Percentiles rank a stretch among this genome's conserved stretches.
Evolutionary conservation across 2,888 invertebrate species (phyloP).

Genomic region (Eupeodes latifasciatus): DNA sequence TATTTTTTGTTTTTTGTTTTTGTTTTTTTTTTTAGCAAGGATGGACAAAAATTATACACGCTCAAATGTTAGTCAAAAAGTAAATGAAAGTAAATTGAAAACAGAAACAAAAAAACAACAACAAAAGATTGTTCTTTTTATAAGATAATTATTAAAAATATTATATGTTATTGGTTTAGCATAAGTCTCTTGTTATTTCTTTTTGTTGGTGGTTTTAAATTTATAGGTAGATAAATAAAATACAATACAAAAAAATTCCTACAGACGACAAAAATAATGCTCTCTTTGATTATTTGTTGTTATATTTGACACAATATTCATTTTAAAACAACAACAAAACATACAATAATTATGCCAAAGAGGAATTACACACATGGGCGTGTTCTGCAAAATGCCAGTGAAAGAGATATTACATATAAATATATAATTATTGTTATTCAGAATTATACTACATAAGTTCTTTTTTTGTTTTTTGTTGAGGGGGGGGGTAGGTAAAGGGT

Average conservation of each 20-base stretch:
- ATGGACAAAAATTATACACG: conserved; percentile 74
- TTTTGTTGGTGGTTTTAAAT: conserved; percentile 16
- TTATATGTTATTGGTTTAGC: conserved; percentile 1
- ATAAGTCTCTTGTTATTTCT: conserved; percentile 40
- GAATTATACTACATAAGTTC: not conserved
- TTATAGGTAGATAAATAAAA: conserved; percentile 11
- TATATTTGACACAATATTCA: conserved; percentile 39
- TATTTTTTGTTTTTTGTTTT: conserved; percentile 69
- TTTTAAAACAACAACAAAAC: conserved; percentile 48
- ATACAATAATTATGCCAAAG: conserved; percentile 55
- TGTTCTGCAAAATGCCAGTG: conserved; percentile 73
- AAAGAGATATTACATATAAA: conserved; percentile 46
- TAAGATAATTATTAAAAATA: conserved; percentile 20
- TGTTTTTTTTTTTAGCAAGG: conserved; percentile 77
- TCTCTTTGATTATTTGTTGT: conserved; percentile 43
- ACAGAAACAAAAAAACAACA: conserved; percentile 36
- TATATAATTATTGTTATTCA: conserved; percentile 6
- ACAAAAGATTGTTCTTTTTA: conserved; percentile 16
- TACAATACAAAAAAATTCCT: conserved; percentile 42
- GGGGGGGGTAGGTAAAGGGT: not conserved
- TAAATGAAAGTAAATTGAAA: conserved; percentile 59
- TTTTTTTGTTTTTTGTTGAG: not conserved
- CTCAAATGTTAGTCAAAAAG: conserved; percentile 75
- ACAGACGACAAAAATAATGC: conserved; percentile 56
- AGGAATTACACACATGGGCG: conserved; percentile 38